These are phyloP conservation scores for Microctonus aethiopoides DNA, from an alignment of 2,888 invertebrate species.

Conservation along the genomic window DNA sequence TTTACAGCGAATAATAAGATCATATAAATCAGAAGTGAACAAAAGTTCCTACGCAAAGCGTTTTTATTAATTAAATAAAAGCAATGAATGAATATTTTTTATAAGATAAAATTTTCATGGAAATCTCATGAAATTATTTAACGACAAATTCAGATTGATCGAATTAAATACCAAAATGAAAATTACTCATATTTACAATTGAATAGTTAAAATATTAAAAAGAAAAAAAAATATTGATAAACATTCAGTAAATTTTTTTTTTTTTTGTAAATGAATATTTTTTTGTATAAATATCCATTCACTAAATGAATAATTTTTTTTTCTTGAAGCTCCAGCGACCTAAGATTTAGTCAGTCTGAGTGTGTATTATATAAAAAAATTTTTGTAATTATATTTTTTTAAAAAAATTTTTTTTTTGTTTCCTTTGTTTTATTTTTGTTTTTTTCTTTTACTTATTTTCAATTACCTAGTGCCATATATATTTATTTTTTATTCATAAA, in stretches of 20 bases:
- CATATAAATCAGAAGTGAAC: neutral
- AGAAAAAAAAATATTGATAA: neutral
- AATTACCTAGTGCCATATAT: neutral
- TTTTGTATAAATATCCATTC: neutral
- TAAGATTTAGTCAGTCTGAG: constrained; percentile 39
- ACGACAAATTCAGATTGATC: neutral
- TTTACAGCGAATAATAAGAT: constrained; percentile 1
- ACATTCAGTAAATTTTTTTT: constrained; percentile 1
- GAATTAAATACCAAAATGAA: neutral
- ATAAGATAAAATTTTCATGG: neutral
- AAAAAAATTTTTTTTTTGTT: neutral
- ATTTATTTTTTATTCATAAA: constrained; percentile 1
- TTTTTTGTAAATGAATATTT: neutral
- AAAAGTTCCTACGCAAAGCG: no score
- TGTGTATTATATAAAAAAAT: constrained; percentile 38
- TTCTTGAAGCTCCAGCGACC: neutral
- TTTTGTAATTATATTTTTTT: constrained; percentile 3
- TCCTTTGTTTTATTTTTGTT: constrained; percentile 6
- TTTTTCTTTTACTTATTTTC: constrained; percentile 9
- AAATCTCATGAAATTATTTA: neutral
- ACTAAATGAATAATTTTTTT: neutral
- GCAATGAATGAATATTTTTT: neutral
- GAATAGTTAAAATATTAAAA: neutral
- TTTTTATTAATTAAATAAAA: neutral
- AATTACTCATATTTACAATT: neutral